phyloP scores from a whole-genome alignment of 2,797 vertebrate species.

The Masticophis lateralis region DNA sequence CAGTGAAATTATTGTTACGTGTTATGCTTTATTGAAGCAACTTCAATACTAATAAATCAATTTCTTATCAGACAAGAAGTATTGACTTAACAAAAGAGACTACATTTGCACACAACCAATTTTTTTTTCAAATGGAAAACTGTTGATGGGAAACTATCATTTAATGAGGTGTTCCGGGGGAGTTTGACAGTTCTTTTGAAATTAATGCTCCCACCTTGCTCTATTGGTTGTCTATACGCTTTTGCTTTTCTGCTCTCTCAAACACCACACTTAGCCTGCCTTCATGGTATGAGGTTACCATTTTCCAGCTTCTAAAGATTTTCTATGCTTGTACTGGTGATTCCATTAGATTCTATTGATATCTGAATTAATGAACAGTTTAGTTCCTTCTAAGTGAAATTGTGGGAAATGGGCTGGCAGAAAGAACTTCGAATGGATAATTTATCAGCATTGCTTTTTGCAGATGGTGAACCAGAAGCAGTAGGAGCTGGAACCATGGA shows the following conservation, averaged over 20 bases:
- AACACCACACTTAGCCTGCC: background rate
- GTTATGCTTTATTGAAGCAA: background rate
- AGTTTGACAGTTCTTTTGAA: background rate
- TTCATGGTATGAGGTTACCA: background rate
- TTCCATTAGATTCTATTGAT: background rate
- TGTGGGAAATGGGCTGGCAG: background rate
- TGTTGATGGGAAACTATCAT: background rate
- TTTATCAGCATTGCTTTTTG: background rate
- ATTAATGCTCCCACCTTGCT: background rate
- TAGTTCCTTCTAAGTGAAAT: background rate
- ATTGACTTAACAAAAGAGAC: background rate
- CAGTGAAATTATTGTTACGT: background rate
- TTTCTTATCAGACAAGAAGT: background rate
- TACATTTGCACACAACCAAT: background rate
- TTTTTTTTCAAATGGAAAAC: background rate
- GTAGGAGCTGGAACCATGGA: constrained; percentile 70
- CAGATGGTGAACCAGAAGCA: constrained; percentile 80
- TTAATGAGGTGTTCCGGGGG: background rate
- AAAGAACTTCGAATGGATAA: background rate
- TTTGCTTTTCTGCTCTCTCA: background rate
- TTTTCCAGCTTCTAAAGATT: background rate
- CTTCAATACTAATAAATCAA: background rate
- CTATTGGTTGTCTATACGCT: background rate
- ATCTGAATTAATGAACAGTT: background rate
- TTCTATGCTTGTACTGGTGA: background rate